Evolutionary conservation across 1,140 invertebrate species (phyloP), one percentile per base, ranked within the genome.

Genomic region (Eubasilissa regina): DNA sequence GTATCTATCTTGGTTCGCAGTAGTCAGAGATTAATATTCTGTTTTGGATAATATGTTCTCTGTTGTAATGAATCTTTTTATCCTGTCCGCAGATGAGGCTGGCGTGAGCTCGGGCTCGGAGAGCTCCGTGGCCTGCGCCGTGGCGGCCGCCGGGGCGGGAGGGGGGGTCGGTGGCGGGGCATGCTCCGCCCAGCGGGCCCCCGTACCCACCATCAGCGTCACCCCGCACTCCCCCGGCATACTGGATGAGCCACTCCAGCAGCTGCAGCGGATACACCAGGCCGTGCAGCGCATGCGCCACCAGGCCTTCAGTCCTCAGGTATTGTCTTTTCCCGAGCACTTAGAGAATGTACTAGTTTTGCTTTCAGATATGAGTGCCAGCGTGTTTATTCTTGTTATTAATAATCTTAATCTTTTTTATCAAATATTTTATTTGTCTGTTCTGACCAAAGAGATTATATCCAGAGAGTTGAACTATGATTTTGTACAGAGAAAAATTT

Each of bases 201-300:
- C 78, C 58, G 94, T 95, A 83, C 95, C 95, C 78, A 96, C 92
- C 66, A 96, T 96, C 84, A 96, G 94, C 87, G 94, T 97, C 58
- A 96, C 95, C 44, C 95, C 95, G 4, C 95, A 96, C 86, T 96
- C 94, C 72, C 94, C 95, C 25, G 93, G 88, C 13, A 85, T 90
- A 76, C 79, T 90, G 87, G 94, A 95, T 82, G 94, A 95, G 84
- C 94, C 93, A 83, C 86, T 95, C 55, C 93, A 94, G 75, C 94
- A 95, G 83, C 87, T 95, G 58, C 91, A 94, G 60, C 91, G 94
- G 70, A 91, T 95, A 47, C 93, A 94, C 85, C 93, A 94, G 78
- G 93, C 89, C 45, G 93, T 95, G 77, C 93, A 95, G 84, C 92
- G 93, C 76, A 95, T 95, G 94, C 88, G 93, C 25, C 83, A 93